Evolutionary conservation across 2,113 vertebrate genomes (phyloP).

Genomic region (Cochlearius cochlearius): DNA sequence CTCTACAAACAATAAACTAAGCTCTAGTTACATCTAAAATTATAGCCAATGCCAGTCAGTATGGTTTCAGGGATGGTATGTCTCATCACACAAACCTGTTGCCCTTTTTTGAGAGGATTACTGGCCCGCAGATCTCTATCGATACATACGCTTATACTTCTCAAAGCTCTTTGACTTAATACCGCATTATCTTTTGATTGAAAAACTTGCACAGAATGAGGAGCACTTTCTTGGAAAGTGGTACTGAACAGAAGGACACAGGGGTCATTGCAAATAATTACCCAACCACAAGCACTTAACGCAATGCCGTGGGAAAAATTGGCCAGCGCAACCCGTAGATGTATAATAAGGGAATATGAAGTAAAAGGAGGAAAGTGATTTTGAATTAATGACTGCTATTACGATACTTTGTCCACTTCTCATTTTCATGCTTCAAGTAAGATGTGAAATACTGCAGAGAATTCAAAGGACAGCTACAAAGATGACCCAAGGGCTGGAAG

Average conservation of each 20-base stretch:
- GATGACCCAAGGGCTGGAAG: not conserved
- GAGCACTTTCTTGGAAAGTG: slow-evolving; percentile 31
- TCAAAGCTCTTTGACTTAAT: slow-evolving; percentile 17
- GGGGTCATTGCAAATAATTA: slow-evolving; percentile 33
- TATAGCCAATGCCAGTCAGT: not conserved
- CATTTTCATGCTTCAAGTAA: slow-evolving; percentile 59
- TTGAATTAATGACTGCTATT: slow-evolving; percentile 52
- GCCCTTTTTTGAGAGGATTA: not conserved
- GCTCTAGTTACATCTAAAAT: not conserved
- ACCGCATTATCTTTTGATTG: not conserved
- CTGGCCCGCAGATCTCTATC: not conserved
- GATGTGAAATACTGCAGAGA: slow-evolving; percentile 44
- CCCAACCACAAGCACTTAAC: slow-evolving; percentile 4
- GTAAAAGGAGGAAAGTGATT: slow-evolving; percentile 34
- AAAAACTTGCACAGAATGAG: not conserved
- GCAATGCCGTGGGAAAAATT: slow-evolving; percentile 1
- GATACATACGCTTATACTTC: not conserved
- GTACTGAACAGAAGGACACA: slow-evolving; percentile 20
- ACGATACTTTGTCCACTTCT: slow-evolving; percentile 32
- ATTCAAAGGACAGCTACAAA: slow-evolving; percentile 13
- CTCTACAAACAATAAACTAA: not conserved
- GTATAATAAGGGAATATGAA: slow-evolving; percentile 21
- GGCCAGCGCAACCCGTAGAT: not conserved
- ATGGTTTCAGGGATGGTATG: not conserved
- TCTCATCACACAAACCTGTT: not conserved